phyloP scores from a whole-genome alignment of 1,140 invertebrate genomes.

The Rhopalosiphum padi region DNA sequence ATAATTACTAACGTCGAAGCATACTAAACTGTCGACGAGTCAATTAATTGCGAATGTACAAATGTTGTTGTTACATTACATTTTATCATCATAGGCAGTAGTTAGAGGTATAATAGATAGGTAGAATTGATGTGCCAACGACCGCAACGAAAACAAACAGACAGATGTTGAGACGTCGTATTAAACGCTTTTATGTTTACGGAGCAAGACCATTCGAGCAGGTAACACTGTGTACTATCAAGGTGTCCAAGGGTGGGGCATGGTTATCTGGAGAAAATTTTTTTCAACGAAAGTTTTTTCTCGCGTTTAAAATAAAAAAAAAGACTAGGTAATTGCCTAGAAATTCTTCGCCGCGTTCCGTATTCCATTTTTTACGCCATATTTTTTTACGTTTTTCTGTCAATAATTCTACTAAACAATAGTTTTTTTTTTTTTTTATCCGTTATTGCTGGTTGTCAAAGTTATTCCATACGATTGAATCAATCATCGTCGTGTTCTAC shows the following conservation, averaged over 20 bases:
- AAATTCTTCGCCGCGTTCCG: conserved; percentile 30
- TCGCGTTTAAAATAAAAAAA: conserved; percentile 47
- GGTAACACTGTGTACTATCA: conserved; percentile 56
- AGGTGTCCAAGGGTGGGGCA: conserved; percentile 56
- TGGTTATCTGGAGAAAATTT: conserved; percentile 57
- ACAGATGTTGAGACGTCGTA: not conserved
- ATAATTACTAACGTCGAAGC: not conserved
- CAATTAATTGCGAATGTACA: not conserved
- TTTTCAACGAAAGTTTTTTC: conserved; percentile 56
- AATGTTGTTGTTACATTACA: not conserved
- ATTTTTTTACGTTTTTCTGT: not conserved
- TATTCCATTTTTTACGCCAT: conserved; percentile 23
- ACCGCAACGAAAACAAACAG: not conserved
- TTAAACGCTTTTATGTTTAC: not conserved
- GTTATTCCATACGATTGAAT: not conserved
- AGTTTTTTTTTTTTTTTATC: not conserved
- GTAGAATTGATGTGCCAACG: not conserved
- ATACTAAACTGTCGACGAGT: not conserved
- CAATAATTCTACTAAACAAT: not conserved
- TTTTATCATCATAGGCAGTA: not conserved
- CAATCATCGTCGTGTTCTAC: not conserved
- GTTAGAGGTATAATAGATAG: not conserved
- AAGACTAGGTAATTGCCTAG: conserved; percentile 13
- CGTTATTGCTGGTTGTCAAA: not conserved
- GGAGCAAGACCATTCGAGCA: conserved; percentile 5